phyloP scores from a whole-genome alignment of 2,113 vertebrate genomes.

The Tragelaphus scriptus region DNA sequence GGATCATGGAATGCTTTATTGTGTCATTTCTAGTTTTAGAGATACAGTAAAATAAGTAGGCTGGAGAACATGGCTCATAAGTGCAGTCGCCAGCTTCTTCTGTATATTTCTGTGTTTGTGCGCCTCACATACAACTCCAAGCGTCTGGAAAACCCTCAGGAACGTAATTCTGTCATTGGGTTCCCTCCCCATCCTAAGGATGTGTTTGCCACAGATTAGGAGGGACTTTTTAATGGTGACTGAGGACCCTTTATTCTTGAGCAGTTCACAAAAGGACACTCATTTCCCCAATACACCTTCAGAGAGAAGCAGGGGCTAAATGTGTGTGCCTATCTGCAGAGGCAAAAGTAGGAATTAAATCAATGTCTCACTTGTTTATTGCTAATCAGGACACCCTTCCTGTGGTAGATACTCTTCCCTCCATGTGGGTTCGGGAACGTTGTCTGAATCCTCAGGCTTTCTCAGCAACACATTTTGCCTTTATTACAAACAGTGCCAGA shows the following conservation, averaged over 20 bases:
- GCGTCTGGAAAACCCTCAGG: background rate
- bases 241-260: background rate
- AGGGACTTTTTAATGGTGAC: background rate
- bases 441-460: background rate
- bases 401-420: background rate
- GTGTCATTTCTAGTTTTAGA: background rate
- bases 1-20: background rate
- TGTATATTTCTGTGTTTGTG: background rate
- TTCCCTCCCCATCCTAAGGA: background rate
- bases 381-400: background rate
- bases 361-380: background rate
- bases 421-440: rapidly evolving
- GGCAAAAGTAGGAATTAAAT: background rate
- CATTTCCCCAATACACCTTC: background rate
- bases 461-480: background rate
- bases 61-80: background rate
- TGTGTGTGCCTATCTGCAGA: background rate
- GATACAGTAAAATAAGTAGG: background rate
- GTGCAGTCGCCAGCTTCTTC: background rate
- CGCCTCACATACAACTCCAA: background rate
- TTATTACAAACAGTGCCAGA: background rate
- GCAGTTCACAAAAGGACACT: background rate
- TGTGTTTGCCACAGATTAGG: background rate
- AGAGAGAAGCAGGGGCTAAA: background rate
- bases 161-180: background rate